phyloP scores from a whole-genome alignment of 2,888 invertebrate species.

The Brachycybe producta region DNA sequence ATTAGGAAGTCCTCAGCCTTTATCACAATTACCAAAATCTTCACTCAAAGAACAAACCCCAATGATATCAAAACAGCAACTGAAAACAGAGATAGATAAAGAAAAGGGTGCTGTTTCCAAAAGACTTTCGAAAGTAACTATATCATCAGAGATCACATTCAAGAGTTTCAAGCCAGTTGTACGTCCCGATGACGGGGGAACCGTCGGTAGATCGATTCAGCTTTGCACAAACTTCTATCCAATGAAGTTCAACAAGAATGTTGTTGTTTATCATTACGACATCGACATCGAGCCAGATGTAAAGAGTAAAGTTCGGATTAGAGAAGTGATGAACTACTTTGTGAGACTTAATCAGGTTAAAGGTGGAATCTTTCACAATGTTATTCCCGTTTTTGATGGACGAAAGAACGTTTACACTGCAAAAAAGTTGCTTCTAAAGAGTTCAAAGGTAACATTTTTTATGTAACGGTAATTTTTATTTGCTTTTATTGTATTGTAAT shows the following conservation, averaged over 20 bases:
- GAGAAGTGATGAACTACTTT: background rate
- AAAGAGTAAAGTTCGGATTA: background rate
- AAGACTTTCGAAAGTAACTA: no score
- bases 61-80: no score
- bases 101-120: no score
- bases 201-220: background rate
- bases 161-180: conserved; percentile 15
- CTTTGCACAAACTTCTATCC: conserved; percentile 12
- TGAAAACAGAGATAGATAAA: no score
- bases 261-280: conserved; percentile 14
- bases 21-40: no score
- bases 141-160: no score
- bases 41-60: no score
- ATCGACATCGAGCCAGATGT: conserved; percentile 10
- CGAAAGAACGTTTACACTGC: conserved; percentile 13
- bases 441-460: no score
- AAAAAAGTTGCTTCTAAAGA: background rate
- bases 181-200: conserved; percentile 21
- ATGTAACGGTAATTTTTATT: no score
- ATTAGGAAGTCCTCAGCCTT: no score
- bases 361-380: background rate
- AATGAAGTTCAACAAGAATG: background rate
- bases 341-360: background rate
- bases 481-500: no score
- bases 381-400: conserved; percentile 6